Evolutionary conservation across 1,140 invertebrate species (phyloP).

Genomic region (Nilaparvata lugens): DNA sequence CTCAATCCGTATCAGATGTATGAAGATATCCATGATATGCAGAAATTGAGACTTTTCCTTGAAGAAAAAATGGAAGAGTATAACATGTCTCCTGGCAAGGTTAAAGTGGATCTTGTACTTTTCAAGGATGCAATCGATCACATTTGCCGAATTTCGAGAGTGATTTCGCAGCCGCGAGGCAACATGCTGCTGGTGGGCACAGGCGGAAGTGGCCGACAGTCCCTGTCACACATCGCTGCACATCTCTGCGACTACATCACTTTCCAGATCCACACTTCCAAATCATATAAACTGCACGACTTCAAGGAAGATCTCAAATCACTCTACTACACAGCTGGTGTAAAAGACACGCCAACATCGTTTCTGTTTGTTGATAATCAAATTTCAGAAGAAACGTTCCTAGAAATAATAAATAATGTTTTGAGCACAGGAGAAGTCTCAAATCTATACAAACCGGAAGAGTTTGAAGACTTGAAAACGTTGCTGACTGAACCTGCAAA

Average conservation of each 20-base stretch:
- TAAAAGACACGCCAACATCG: slow-evolving; percentile 60
- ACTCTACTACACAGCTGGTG: slow-evolving; percentile 58
- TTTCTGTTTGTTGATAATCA: slow-evolving; percentile 80
- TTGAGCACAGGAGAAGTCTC: slow-evolving; percentile 75
- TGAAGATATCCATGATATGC: slow-evolving; percentile 60
- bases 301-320: slow-evolving; percentile 77
- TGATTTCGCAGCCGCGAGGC: slow-evolving; percentile 72
- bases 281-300: slow-evolving; percentile 61
- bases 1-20: slow-evolving; percentile 64
- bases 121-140: slow-evolving; percentile 79
- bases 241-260: slow-evolving; percentile 67
- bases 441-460: slow-evolving; percentile 72
- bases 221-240: slow-evolving; percentile 59
- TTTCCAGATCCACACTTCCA: slow-evolving; percentile 70
- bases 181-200: slow-evolving; percentile 77
- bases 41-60: slow-evolving; percentile 50
- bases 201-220: slow-evolving; percentile 77
- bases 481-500: slow-evolving; percentile 51
- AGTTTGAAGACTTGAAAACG: slow-evolving; percentile 65
- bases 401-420: slow-evolving; percentile 84
- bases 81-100: slow-evolving; percentile 61
- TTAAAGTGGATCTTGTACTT: slow-evolving; percentile 68
- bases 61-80: slow-evolving; percentile 64
- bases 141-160: slow-evolving; percentile 65
- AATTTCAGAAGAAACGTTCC: slow-evolving; percentile 61